Conservation (phyloP, 2,888 invertebrate genomes). For the Myopa tessellatipennis region DNA sequence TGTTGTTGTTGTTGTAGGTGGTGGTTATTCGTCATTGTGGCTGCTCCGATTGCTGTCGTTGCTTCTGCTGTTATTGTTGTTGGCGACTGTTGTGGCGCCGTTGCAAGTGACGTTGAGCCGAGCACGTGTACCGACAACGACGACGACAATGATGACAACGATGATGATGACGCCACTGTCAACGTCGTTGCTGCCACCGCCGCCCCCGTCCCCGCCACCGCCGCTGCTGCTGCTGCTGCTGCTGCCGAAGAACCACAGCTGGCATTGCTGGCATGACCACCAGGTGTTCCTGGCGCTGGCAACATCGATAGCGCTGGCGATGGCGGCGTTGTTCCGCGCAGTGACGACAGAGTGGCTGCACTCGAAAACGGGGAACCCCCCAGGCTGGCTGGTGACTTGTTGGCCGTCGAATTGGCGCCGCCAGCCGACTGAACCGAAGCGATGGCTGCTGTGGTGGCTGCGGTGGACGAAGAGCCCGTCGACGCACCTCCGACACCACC, state of each 20-base stretch:
- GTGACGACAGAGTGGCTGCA: constrained; percentile 48
- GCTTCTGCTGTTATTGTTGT: constrained; percentile 40
- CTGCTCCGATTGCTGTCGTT: constrained; percentile 23
- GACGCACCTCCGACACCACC: constrained; percentile 40
- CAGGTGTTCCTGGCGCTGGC: constrained; percentile 44
- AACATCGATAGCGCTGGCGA: constrained; percentile 28
- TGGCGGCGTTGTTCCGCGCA: constrained; percentile 44
- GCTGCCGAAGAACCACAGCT: constrained; percentile 46
- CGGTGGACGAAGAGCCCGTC: constrained; percentile 39
- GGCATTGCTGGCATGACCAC: constrained; percentile 51
- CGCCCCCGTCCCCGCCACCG: constrained; percentile 50
- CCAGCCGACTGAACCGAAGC: constrained; percentile 44
- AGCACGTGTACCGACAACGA: not conserved
- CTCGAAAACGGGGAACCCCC: constrained; percentile 50
- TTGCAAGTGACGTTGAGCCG: constrained; percentile 8
- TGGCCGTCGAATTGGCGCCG: constrained; percentile 60
- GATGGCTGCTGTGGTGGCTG: constrained; percentile 59
- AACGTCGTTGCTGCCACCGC: constrained; percentile 47
- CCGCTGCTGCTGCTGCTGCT: constrained; percentile 45
- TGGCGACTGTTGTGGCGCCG: constrained; percentile 42
- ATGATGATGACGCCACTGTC: no score
- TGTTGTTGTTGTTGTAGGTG: constrained; percentile 14
- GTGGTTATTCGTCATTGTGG: constrained; percentile 8
- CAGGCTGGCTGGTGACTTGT: constrained; percentile 53
- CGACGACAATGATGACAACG: no score